Evolutionary conservation across 2,888 invertebrate genomes (phyloP).

Genomic region (Ecliptopera silaceata): DNA sequence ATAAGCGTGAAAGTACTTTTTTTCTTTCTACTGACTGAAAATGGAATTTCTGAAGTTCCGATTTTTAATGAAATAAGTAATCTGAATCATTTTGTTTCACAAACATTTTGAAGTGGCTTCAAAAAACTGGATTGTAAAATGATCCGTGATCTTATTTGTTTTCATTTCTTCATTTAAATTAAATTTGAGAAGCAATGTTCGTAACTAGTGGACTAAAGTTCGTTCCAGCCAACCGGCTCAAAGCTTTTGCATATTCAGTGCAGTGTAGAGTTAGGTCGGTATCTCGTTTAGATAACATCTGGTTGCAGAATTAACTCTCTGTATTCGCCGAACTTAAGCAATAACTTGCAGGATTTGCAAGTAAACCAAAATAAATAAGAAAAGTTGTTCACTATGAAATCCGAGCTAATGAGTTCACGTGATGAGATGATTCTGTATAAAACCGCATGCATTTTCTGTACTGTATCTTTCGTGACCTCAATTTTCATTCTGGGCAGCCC

Average conservation of each 20-base stretch:
- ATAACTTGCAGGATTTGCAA: not conserved
- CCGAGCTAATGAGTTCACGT: too few relatives aligned
- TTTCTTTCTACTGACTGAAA: not conserved
- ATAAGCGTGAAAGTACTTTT: too few relatives aligned
- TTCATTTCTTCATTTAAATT: not conserved
- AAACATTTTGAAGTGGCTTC: not conserved
- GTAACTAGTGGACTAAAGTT: not conserved
- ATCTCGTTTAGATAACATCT: not conserved
- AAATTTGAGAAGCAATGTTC: constrained; percentile 1
- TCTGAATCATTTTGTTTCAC: constrained; percentile 6
- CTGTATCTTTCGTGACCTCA: too few relatives aligned
- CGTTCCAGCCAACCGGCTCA: not conserved
- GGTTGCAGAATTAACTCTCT: too few relatives aligned
- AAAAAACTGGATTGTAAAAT: not conserved
- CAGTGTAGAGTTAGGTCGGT: not conserved
- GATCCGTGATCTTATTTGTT: not conserved
- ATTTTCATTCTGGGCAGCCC: too few relatives aligned
- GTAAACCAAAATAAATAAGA: too few relatives aligned
- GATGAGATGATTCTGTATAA: too few relatives aligned
- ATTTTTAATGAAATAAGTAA: constrained; percentile 11
- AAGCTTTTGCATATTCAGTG: constrained; percentile 15
- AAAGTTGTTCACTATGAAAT: too few relatives aligned
- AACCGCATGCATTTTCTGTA: too few relatives aligned
- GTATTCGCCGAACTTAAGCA: not conserved
- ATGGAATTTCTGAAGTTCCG: constrained; percentile 5